Evolutionary conservation across 1,140 invertebrate species (phyloP), one percentile per base, ranked within the genome.

Genomic region (Metopolophium dirhodum): DNA sequence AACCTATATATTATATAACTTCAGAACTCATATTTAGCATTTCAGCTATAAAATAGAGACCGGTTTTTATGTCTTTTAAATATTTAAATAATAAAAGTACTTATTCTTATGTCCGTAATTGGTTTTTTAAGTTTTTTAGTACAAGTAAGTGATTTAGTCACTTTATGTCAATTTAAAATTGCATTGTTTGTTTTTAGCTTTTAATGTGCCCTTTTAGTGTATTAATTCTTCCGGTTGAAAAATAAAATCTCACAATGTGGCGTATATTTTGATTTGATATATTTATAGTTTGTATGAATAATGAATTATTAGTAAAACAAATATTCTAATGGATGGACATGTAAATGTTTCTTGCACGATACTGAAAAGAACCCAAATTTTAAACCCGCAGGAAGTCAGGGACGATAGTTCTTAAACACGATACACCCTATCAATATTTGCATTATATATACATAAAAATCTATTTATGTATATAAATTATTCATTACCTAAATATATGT

Each of bases 241-340:
- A 83, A 83, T 41, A 83, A 23, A 83, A 35, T 23, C 35, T 83
- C 8, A 41, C n/a, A 83, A 9, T 83, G 22, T 22, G 20, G 37
- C 82, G 22, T 83, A 20, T 37, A 41, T 41, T 83, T 83, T 83
- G 20, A 83, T 83, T 83, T 83, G 7, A 41, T 83, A 83, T 41
- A 83, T 77, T 77, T 77, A 77, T 77, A 77, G 61, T 77, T n/a
- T n/a, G 14, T 41, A 23, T 83, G 82, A 41, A 83, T 83, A 83
- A 83, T 83, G 41, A 23, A 37, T 83, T 83, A 41, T 83, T 23
- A 35, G 82, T 11, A 41, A 83, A 83, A 23, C 35, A 41, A 23
- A 37, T 83, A 83, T 83, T 83, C 22, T 83, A 83, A 83, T 83
- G 82, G 82, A 83, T 83, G 20, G 20, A 83, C 82, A 83, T 35